Evolutionary conservation across 1,140 invertebrate genomes (phyloP).

Genomic region (Proctacanthus coquilletti): DNA sequence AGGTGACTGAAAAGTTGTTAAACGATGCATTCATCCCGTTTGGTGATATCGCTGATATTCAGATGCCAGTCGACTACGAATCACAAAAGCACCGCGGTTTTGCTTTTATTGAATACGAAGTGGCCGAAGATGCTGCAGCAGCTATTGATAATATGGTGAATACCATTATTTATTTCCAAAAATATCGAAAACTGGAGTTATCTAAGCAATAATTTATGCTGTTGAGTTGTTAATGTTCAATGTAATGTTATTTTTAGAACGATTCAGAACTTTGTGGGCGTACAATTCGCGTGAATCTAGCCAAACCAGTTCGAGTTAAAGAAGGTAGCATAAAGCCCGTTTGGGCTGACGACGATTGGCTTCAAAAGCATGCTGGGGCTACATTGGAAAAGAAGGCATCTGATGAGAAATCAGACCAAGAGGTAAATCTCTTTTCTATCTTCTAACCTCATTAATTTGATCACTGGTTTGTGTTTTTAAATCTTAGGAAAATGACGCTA

Average conservation of each 20-base stretch:
- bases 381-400: constrained; percentile 46
- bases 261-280: constrained; percentile 95
- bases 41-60: constrained; percentile 92
- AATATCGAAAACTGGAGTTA: background rate
- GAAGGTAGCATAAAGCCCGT: constrained; percentile 88
- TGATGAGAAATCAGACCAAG: constrained; percentile 18
- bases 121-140: constrained; percentile 82
- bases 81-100: constrained; percentile 94
- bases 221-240: constrained; percentile 3
- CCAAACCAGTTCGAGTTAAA: constrained; percentile 89
- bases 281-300: constrained; percentile 92
- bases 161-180: background rate
- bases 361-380: constrained; percentile 86
- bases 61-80: constrained; percentile 97
- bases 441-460: constrained; percentile 8
- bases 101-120: constrained; percentile 97
- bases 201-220: constrained; percentile 2
- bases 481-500: constrained; percentile 2
- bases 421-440: no score
- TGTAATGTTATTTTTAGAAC: constrained; percentile 49
- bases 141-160: constrained; percentile 98
- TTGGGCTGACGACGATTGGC: constrained; percentile 94
- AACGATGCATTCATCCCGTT: constrained; percentile 96
- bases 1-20: constrained; percentile 91
- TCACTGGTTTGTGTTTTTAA: background rate